These are phyloP conservation scores for Alethe diademata DNA, from an alignment of 2,113 vertebrate species.

Conservation along the genomic window DNA sequence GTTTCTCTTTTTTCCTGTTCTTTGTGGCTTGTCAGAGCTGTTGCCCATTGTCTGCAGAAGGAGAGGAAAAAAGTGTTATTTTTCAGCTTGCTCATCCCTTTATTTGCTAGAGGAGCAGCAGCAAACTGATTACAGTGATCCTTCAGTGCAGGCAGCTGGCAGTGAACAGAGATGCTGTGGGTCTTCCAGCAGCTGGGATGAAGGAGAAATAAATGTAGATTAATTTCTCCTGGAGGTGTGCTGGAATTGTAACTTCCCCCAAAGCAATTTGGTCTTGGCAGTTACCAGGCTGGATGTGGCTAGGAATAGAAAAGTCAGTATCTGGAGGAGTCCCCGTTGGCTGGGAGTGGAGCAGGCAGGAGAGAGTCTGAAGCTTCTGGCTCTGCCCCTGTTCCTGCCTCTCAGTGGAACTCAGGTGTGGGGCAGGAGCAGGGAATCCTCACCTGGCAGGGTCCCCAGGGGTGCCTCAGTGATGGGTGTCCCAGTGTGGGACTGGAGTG, in stretches of 20 bases:
- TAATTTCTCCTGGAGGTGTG: background rate
- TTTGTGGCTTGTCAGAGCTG: background rate
- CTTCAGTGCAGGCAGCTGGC: background rate
- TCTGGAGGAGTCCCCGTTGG: fast-evolving
- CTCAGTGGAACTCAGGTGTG: background rate
- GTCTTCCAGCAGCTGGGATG: background rate
- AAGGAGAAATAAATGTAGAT: background rate
- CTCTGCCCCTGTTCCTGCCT: background rate
- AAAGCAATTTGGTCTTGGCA: background rate
- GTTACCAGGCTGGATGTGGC: background rate
- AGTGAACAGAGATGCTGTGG: background rate
- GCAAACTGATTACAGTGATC: background rate
- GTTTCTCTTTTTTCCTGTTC: background rate
- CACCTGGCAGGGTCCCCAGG: fast-evolving
- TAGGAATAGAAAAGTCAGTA: background rate
- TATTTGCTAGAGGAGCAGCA: background rate
- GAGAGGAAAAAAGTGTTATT: background rate
- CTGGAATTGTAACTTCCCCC: background rate
- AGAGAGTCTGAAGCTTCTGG: background rate
- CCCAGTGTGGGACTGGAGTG: background rate
- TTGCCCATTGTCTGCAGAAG: background rate
- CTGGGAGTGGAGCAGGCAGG: background rate
- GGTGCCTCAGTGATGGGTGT: background rate
- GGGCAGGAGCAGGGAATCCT: too few relatives aligned
- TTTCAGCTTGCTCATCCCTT: background rate